Conservation (phyloP, 1,140 invertebrate species). For the Aphis craccivora region DNA sequence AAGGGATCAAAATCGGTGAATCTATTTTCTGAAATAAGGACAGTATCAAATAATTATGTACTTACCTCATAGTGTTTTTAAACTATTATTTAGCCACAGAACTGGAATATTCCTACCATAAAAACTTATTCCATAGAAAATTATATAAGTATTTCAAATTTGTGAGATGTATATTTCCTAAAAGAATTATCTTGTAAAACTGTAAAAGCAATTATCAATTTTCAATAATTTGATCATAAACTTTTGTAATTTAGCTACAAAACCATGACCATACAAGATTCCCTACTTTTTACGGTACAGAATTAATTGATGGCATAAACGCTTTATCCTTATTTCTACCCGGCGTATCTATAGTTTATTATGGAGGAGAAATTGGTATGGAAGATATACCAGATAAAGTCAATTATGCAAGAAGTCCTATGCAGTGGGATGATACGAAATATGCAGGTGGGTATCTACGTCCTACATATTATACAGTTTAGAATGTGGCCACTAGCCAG, state of each 20-base stretch:
- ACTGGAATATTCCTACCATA: too few species aligned
- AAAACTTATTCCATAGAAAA: too few species aligned
- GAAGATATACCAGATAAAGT: constrained; percentile 67
- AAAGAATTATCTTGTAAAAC: neutral
- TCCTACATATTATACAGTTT: neutral
- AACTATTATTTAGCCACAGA: too few species aligned
- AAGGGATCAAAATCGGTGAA: too few species aligned
- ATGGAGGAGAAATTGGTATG: constrained; percentile 83
- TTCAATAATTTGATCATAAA: neutral
- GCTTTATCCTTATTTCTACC: constrained; percentile 70
- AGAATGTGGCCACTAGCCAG: too few species aligned
- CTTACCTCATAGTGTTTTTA: too few species aligned
- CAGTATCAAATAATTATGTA: too few species aligned
- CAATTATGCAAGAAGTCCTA: constrained; percentile 74
- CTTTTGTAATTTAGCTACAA: neutral
- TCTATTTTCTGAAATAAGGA: too few species aligned
- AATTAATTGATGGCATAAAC: neutral
- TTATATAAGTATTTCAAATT: too few species aligned
- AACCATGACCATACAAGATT: constrained; percentile 23
- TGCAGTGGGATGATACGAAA: constrained; percentile 73
- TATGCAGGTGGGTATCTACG: constrained; percentile 74
- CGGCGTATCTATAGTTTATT: constrained; percentile 77
- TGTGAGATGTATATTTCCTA: too few species aligned
- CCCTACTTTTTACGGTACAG: neutral
- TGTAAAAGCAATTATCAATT: too few species aligned